A percentile compares a stretch with the other conserved stretches of the same genome.
phyloP scores from a whole-genome alignment of 2,888 invertebrate species.

The Trisateles emortualis region DNA sequence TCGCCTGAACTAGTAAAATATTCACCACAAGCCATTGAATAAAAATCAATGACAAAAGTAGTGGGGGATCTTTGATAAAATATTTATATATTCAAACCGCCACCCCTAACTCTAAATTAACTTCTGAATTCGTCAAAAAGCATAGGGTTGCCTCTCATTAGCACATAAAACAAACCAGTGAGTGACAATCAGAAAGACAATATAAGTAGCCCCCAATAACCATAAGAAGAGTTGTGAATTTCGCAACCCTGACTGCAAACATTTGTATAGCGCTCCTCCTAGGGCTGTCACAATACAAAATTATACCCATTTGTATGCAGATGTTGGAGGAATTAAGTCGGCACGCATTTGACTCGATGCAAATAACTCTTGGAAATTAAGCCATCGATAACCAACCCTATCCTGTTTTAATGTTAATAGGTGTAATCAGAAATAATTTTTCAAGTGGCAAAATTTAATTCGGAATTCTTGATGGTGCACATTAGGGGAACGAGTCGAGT shows the following conservation, averaged over 20 bases:
- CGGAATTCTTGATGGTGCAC: constrained; percentile 35
- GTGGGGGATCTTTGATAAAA: constrained; percentile 51
- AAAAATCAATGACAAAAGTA: constrained; percentile 38
- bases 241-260: constrained; percentile 65
- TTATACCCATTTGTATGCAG: constrained; percentile 84
- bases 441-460: constrained; percentile 51
- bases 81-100: constrained; percentile 61
- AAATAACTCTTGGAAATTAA: constrained; percentile 82
- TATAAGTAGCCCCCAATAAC: constrained; percentile 43
- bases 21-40: constrained; percentile 47
- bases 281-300: constrained; percentile 80
- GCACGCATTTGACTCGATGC: constrained; percentile 72
- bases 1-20: constrained; percentile 21
- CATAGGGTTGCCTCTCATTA: constrained; percentile 61
- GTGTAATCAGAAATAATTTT: constrained; percentile 49
- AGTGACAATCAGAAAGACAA: constrained; percentile 46
- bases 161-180: constrained; percentile 59
- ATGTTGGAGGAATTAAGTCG: constrained; percentile 71
- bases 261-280: constrained; percentile 68
- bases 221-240: constrained; percentile 26
- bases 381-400: constrained; percentile 73
- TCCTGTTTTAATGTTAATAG: constrained; percentile 47
- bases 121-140: constrained; percentile 60
- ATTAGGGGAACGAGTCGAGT: constrained; percentile 30
- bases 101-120: constrained; percentile 57